Percentiles rank a stretch among this genome's conserved stretches.
Conservation (phyloP, 2,888 invertebrate species). For the Argyresthia albistria region DNA sequence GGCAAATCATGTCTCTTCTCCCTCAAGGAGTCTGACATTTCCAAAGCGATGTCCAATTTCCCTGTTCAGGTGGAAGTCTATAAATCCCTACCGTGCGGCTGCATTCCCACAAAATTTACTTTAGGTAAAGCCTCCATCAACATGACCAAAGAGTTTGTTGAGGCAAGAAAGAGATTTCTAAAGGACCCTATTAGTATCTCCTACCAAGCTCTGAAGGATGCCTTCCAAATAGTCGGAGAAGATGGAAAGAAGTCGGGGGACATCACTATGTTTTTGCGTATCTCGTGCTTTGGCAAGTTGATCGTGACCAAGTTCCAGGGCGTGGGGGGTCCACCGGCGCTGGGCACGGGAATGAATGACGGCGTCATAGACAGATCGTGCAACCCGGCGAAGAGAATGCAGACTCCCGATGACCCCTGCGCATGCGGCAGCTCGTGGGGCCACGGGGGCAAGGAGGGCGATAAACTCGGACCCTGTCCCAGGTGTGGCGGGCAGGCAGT, state of each 20-base stretch:
- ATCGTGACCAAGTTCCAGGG: constrained; percentile 78
- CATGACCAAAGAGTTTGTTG: constrained; percentile 72
- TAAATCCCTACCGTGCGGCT: constrained; percentile 74
- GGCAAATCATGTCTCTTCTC: constrained; percentile 81
- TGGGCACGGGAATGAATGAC: constrained; percentile 24
- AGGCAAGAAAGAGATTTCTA: constrained; percentile 60
- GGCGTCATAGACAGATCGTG: constrained; percentile 46
- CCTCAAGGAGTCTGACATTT: constrained; percentile 65
- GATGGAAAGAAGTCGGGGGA: constrained; percentile 69
- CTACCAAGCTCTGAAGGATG: constrained; percentile 74
- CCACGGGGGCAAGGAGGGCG: constrained; percentile 11
- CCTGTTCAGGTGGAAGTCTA: constrained; percentile 71
- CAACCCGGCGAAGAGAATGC: constrained; percentile 36
- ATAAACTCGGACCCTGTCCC: background rate
- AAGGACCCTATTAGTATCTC: constrained; percentile 56
- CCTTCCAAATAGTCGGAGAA: constrained; percentile 65
- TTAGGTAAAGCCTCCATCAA: constrained; percentile 74
- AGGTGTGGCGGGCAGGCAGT: background rate
- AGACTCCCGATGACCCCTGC: constrained; percentile 42
- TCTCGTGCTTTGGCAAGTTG: constrained; percentile 77
- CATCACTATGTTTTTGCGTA: constrained; percentile 73
- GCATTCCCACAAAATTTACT: constrained; percentile 74
- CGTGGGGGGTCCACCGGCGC: constrained; percentile 27
- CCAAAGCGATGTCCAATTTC: constrained; percentile 64
- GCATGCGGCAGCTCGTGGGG: constrained; percentile 39